Conservation (phyloP, 1,140 invertebrate species). For the Trachelipus rathkii region DNA sequence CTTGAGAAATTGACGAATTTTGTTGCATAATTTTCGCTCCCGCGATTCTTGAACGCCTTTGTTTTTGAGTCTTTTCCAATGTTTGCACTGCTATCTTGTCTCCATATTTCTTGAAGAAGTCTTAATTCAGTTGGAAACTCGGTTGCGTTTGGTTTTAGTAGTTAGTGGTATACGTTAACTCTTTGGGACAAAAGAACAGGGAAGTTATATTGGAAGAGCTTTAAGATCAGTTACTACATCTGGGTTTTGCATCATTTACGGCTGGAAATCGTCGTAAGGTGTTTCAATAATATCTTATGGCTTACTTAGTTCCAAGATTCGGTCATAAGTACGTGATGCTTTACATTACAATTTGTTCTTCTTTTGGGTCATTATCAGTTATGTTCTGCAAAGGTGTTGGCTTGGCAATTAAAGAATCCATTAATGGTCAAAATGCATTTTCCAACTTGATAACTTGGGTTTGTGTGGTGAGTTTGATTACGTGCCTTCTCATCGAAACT, state of each 20-base stretch:
- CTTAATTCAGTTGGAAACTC: constrained; percentile 34
- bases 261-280: constrained; percentile 32
- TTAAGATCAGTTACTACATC: constrained; percentile 36
- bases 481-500: constrained; percentile 39
- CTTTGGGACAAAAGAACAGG: constrained; percentile 41
- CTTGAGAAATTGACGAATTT: constrained; percentile 41
- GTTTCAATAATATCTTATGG: constrained; percentile 37
- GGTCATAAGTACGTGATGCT: constrained; percentile 40
- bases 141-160: constrained; percentile 38
- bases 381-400: constrained; percentile 45
- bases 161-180: constrained; percentile 39
- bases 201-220: constrained; percentile 41
- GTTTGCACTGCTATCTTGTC: constrained; percentile 40
- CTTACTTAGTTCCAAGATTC: constrained; percentile 37
- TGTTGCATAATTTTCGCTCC: constrained; percentile 43
- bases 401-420: constrained; percentile 35
- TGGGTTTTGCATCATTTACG: constrained; percentile 39
- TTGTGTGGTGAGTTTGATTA: constrained; percentile 32
- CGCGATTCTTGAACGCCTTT: constrained; percentile 40
- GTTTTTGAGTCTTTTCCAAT: constrained; percentile 39
- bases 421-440: constrained; percentile 35
- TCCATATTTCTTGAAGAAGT: constrained; percentile 35
- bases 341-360: constrained; percentile 41
- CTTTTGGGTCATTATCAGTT: constrained; percentile 40
- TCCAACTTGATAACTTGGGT: constrained; percentile 40